phyloP scores from a whole-genome alignment of 2,113 vertebrate species.

The Ceratotherium simum region DNA sequence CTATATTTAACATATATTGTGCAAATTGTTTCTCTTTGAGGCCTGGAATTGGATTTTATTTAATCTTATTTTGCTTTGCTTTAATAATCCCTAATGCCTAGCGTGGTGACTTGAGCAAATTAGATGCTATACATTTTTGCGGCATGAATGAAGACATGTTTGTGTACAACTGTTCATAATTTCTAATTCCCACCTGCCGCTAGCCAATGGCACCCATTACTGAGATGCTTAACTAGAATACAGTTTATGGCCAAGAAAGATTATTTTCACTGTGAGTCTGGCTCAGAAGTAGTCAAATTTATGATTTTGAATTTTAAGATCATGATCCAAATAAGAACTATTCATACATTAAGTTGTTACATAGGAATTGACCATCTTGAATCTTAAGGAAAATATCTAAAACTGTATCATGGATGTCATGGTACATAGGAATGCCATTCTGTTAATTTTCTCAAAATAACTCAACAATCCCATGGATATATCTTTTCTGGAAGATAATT shows the following conservation, averaged over 20 bases:
- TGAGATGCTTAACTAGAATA: background rate
- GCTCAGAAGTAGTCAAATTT: background rate
- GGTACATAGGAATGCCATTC: background rate
- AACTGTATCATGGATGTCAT: background rate
- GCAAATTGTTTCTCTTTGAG: background rate
- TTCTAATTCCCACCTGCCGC: background rate
- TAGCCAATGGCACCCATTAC: background rate
- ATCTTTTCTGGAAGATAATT: background rate
- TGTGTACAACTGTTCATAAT: background rate
- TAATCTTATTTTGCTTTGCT: background rate
- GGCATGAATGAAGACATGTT: background rate
- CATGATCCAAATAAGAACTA: conserved; percentile 22
- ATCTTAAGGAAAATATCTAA: conserved; percentile 27
- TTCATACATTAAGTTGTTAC: background rate
- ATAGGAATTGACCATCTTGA: background rate
- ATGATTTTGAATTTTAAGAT: conserved; percentile 8
- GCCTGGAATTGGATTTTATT: background rate
- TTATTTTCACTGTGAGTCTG: background rate
- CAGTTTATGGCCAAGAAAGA: background rate
- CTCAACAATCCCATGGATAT: background rate
- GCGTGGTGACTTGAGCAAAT: background rate
- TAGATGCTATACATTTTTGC: background rate
- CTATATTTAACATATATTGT: background rate
- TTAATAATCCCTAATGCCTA: background rate
- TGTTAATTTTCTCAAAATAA: background rate